Conservation (phyloP, 1,140 invertebrate genomes). For the Acyrthosiphon pisum region DNA sequence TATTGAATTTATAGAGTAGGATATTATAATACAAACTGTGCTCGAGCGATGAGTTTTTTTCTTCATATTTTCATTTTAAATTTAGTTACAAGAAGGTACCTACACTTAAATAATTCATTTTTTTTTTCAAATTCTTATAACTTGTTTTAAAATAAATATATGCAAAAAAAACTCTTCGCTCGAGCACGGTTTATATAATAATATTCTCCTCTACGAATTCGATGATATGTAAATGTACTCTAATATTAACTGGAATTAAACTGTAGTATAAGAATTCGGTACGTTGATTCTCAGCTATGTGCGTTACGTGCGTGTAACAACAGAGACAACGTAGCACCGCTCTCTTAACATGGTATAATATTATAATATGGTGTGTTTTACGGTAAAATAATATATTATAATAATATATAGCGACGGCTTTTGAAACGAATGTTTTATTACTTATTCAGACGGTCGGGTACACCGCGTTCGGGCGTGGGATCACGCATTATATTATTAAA, state of each 20-base stretch:
- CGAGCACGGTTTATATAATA: background rate
- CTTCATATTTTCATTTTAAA: background rate
- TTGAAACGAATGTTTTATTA: constrained; percentile 11
- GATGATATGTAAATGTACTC: background rate
- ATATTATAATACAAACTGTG: background rate
- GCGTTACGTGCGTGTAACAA: background rate
- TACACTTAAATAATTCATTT: background rate
- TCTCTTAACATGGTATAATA: background rate
- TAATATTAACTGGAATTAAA: background rate
- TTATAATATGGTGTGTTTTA: background rate
- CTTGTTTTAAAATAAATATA: background rate
- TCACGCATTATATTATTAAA: constrained; percentile 2
- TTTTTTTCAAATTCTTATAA: background rate
- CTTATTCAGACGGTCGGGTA: background rate
- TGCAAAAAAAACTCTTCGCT: background rate
- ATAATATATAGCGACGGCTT: background rate
- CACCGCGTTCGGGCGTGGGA: background rate
- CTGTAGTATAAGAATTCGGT: background rate
- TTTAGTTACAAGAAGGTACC: background rate
- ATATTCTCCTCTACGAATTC: background rate
- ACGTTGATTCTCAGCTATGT: background rate
- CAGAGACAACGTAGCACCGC: background rate
- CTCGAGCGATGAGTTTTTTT: background rate
- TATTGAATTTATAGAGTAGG: background rate
- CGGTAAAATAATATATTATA: background rate